phyloP scores from a whole-genome alignment of 2,888 invertebrate species.

The Diachrysia chrysitis region DNA sequence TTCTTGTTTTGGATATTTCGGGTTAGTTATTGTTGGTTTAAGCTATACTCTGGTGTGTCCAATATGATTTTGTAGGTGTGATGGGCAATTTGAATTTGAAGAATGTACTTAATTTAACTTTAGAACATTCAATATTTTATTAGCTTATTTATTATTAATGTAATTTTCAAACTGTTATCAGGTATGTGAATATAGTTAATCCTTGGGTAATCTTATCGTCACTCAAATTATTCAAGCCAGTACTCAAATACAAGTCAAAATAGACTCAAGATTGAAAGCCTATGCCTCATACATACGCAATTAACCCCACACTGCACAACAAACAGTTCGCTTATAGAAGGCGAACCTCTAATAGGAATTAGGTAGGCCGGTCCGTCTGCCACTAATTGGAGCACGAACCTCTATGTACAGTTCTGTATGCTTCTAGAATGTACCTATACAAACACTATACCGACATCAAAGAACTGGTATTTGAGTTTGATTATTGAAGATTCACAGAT shows the following conservation, averaged over 20 bases:
- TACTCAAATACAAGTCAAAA: too few species aligned
- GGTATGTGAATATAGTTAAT: too few species aligned
- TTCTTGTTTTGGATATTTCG: background rate
- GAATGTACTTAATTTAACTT: too few species aligned
- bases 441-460: background rate
- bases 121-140: too few species aligned
- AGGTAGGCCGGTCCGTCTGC: constrained; percentile 56
- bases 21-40: too few species aligned
- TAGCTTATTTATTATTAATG: too few species aligned
- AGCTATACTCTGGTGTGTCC: too few species aligned
- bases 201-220: too few species aligned
- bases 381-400: constrained; percentile 60
- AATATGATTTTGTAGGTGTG: too few species aligned
- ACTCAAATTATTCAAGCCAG: too few species aligned
- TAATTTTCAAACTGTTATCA: too few species aligned
- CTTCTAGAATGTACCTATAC: constrained; percentile 27
- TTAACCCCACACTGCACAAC: constrained; percentile 7
- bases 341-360: constrained; percentile 63
- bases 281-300: background rate
- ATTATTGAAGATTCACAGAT: background rate
- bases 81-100: too few species aligned
- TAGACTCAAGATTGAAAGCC: constrained; percentile 3
- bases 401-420: constrained; percentile 53
- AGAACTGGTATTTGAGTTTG: constrained; percentile 3
- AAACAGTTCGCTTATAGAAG: constrained; percentile 52